Conservation (phyloP, 2,113 vertebrate species). For the Melanerpes aurifrons region DNA sequence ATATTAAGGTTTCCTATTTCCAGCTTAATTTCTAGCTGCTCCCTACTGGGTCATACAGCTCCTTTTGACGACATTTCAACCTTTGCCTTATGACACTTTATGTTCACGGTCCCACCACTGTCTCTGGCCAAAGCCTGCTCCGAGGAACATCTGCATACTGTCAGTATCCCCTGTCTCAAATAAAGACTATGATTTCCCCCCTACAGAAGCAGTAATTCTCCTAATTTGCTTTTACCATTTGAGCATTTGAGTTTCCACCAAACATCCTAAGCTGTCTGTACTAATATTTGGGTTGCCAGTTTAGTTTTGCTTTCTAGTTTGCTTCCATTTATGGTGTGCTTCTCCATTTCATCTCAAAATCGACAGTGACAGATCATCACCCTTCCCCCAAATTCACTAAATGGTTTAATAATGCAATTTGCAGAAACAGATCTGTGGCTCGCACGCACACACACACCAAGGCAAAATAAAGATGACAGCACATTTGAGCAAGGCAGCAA, state of each 20-base stretch:
- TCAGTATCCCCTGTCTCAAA: background rate
- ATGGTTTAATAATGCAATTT: conserved; percentile 63
- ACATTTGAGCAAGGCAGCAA: conserved; percentile 72
- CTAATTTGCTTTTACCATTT: background rate
- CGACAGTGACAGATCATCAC: conserved; percentile 44
- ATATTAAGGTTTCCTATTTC: background rate
- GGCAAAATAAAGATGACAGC: conserved; percentile 73
- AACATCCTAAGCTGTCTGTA: background rate
- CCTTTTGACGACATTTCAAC: background rate
- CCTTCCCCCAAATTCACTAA: conserved; percentile 44
- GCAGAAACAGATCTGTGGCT: conserved; percentile 45
- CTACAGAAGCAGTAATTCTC: background rate
- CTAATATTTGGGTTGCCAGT: conserved; percentile 14
- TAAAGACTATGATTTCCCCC: background rate
- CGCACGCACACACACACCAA: background rate
- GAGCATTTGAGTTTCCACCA: background rate
- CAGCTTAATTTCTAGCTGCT: background rate
- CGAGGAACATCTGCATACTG: background rate
- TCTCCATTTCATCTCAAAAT: conserved; percentile 49
- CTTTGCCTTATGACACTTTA: background rate
- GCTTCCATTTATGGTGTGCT: conserved; percentile 25
- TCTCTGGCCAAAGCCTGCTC: background rate
- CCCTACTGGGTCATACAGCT: background rate
- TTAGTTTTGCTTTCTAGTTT: conserved; percentile 28
- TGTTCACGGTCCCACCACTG: background rate